phyloP scores from a whole-genome alignment of 2,888 invertebrate species.

The Mycalesis mineus region DNA sequence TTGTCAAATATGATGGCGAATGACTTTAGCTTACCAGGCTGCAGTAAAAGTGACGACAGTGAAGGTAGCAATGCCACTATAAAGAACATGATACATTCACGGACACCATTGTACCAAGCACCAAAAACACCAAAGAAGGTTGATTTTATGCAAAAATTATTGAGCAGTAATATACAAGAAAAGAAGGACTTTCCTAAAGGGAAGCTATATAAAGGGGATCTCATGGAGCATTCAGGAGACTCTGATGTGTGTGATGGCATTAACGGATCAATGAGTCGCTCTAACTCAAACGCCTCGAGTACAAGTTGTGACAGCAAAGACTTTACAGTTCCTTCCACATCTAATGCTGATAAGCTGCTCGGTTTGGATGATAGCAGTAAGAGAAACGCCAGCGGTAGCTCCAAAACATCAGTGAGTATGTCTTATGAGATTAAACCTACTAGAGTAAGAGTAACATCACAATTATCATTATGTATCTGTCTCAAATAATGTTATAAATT shows the following conservation, averaged over 20 bases:
- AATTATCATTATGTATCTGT: too few relatives aligned
- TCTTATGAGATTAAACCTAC: not conserved
- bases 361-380: conserved; percentile 55
- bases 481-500: too few relatives aligned
- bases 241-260: conserved; percentile 46
- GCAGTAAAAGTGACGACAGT: conserved; percentile 55
- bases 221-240: conserved; percentile 44
- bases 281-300: conserved; percentile 64
- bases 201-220: conserved; percentile 63
- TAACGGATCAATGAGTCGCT: conserved; percentile 52
- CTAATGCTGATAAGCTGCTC: conserved; percentile 65
- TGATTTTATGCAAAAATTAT: conserved; percentile 68
- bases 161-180: conserved; percentile 57
- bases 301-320: conserved; percentile 61
- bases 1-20: conserved; percentile 49
- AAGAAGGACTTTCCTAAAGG: conserved; percentile 67
- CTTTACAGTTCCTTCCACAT: conserved; percentile 64
- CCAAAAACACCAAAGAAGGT: conserved; percentile 48
- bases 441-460: too few relatives aligned
- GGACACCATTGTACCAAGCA: conserved; percentile 39
- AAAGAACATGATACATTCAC: conserved; percentile 60
- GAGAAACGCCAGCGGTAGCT: conserved; percentile 44
- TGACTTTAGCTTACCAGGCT: conserved; percentile 59
- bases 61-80: conserved; percentile 61
- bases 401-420: conserved; percentile 50